These are phyloP conservation scores for Chymomyza procnemis DNA, from an alignment of 2,888 invertebrate genomes.

Conservation along the genomic window DNA sequence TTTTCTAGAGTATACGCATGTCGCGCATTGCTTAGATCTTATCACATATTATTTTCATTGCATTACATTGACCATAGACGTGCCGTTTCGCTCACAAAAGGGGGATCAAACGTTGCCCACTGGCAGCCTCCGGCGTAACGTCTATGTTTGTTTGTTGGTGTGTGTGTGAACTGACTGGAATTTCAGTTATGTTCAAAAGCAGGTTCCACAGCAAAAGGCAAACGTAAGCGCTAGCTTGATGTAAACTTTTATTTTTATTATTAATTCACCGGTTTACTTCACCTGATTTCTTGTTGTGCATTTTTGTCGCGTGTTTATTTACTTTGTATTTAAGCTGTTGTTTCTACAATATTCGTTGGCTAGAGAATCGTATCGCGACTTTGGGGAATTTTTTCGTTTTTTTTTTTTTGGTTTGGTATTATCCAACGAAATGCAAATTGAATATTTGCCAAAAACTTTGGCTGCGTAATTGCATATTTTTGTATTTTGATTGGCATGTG, in stretches of 20 bases:
- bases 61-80: background rate
- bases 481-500: constrained; percentile 56
- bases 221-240: constrained; percentile 24
- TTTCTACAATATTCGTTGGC: background rate
- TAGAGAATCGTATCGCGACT: background rate
- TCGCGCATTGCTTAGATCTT: too few relatives aligned
- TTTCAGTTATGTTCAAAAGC: constrained; percentile 61
- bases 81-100: background rate
- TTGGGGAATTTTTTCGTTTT: background rate
- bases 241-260: constrained; percentile 24
- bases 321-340: background rate
- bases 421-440: background rate
- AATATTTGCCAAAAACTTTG: constrained; percentile 3
- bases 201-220: constrained; percentile 65
- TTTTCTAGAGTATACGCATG: too few relatives aligned
- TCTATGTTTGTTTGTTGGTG: background rate
- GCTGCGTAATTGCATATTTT: constrained; percentile 36
- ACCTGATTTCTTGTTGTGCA: constrained; percentile 66
- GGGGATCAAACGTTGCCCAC: background rate
- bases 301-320: constrained; percentile 62
- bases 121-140: background rate
- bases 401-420: too few relatives aligned
- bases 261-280: constrained; percentile 69
- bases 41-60: background rate
- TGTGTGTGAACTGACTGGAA: constrained; percentile 42